phyloP scores from a whole-genome alignment of 1,140 invertebrate genomes.

The Pachypeltis micranthus region DNA sequence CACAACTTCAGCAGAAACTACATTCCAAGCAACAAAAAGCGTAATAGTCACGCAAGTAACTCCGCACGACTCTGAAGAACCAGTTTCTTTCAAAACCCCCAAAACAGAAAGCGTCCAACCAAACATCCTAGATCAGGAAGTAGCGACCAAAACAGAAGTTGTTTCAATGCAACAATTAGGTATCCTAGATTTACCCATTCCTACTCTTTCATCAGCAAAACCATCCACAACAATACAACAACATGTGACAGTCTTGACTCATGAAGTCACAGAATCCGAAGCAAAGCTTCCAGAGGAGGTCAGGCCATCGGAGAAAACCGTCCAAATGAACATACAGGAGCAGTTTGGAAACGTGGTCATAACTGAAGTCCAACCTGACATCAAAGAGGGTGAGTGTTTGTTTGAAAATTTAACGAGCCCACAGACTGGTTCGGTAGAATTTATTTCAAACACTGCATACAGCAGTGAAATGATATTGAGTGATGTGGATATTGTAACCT shows the following conservation, averaged over 20 bases:
- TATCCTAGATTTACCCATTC: constrained; percentile 32
- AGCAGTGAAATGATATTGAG: constrained; percentile 22
- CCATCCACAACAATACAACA: constrained; percentile 34
- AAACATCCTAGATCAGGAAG: constrained; percentile 32
- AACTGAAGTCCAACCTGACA: constrained; percentile 37
- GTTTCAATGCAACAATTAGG: constrained; percentile 30
- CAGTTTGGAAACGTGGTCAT: constrained; percentile 31
- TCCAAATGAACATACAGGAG: constrained; percentile 25
- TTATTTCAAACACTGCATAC: constrained; percentile 30
- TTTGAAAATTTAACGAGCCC: constrained; percentile 33
- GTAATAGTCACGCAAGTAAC: constrained; percentile 37
- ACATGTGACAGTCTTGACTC: constrained; percentile 42
- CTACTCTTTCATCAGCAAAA: constrained; percentile 31
- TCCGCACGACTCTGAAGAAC: constrained; percentile 36
- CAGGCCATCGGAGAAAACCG: constrained; percentile 29
- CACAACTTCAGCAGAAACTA: constrained; percentile 33
- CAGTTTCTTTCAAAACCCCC: constrained; percentile 28
- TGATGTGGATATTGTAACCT: constrained; percentile 18
- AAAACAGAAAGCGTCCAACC: constrained; percentile 33
- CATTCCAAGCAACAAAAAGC: constrained; percentile 36
- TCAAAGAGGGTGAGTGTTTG: constrained; percentile 41
- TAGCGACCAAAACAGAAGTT: constrained; percentile 37
- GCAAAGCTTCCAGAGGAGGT: constrained; percentile 35
- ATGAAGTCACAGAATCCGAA: constrained; percentile 38
- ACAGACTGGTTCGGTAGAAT: constrained; percentile 24